Base-by-base conservation (phyloP, 64 coral and sea anemone species). In the Orbicella faveolata region DNA sequence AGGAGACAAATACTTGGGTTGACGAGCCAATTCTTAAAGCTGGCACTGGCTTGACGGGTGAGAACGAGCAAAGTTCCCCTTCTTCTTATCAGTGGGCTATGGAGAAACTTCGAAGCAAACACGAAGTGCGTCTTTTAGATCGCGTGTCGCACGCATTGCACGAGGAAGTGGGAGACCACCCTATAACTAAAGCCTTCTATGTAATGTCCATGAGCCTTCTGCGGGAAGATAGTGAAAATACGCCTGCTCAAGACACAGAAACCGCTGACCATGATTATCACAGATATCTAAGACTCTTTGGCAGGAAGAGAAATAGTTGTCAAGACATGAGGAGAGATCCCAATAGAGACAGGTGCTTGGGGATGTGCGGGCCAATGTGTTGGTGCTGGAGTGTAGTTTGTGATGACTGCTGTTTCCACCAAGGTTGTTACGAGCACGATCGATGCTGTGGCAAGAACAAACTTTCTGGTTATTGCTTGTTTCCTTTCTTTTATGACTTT, bases 391-490 rank as follows among this genome's bases (percentile, higher is more conserved):
- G 14, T 2, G 7, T 63, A 19, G 36, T 89, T 13, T 89, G 88
- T 26, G 57, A 59, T 69, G 37, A 89, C 36, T 89, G 88, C 12
- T 89, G 88, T 14, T 48, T 21, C 23, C 53, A 89, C 25, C 59
- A 89, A 6, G 88, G 88, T 3, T 89, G 75, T 66, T 68, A 79
- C 34, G 35, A 89, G 52, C 88, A 89, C 37, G 88, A 89, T 63
- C 34, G 14, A 26, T 89, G 88, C 61, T 89, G 88, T 26, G 0
- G 57, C 16, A 18, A 39, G 20, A 52, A 78, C 13, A 23, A 9
- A 10, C 44, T 52, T 17, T 89, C 88, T 2, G 52, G 6, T 6
- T 66, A 89, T 52, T 89, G 88, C n/a, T 52, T 85, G 65, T n/a
- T 85, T 30, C 82, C 82, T 1, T 85, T 85, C 72, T 72, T 70